A percentile compares a stretch with the other conserved stretches of the same genome.
Evolutionary conservation across 2,113 vertebrate species (phyloP).

Genomic region (Proterorhinus semilunaris): DNA sequence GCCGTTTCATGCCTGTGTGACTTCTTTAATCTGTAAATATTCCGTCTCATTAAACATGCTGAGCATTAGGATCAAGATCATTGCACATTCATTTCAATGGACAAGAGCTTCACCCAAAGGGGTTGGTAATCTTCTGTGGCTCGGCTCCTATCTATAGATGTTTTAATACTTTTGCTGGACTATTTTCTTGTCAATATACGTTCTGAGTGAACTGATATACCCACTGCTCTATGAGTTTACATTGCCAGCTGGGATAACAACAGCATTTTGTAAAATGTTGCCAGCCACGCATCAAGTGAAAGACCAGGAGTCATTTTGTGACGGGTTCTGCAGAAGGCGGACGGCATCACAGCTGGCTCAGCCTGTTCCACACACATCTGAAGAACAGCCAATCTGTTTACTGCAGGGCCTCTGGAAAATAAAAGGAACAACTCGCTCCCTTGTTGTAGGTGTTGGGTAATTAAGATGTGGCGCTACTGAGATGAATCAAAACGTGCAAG

Average conservation of each 20-base stretch:
- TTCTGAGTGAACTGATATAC: neutral
- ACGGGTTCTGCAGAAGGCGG: conserved; percentile 1
- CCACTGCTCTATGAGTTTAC: neutral
- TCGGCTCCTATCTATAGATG: too few species aligned
- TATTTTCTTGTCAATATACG: too few species aligned
- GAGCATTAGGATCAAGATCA: too few species aligned
- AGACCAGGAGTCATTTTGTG: neutral
- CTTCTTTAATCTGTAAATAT: too few species aligned
- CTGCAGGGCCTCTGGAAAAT: conserved; percentile 1
- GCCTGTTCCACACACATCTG: conserved; percentile 5
- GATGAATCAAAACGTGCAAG: conserved; percentile 2
- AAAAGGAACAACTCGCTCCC: conserved; percentile 2
- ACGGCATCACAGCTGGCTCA: conserved; percentile 17
- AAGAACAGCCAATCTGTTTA: neutral
- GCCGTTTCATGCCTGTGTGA: too few species aligned
- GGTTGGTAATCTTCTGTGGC: too few species aligned
- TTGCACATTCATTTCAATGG: too few species aligned
- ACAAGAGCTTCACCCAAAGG: too few species aligned
- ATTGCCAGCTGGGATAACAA: conserved; percentile 23
- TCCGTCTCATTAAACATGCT: too few species aligned
- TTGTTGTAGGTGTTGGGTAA: conserved; percentile 13
- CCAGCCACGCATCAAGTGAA: conserved; percentile 11
- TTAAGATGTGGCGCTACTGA: conserved; percentile 5
- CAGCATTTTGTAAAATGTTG: conserved; percentile 10
- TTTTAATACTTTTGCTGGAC: too few species aligned